Base-by-base conservation (phyloP, 92 coral and sea anemone species). In the Ricordea florida region DNA sequence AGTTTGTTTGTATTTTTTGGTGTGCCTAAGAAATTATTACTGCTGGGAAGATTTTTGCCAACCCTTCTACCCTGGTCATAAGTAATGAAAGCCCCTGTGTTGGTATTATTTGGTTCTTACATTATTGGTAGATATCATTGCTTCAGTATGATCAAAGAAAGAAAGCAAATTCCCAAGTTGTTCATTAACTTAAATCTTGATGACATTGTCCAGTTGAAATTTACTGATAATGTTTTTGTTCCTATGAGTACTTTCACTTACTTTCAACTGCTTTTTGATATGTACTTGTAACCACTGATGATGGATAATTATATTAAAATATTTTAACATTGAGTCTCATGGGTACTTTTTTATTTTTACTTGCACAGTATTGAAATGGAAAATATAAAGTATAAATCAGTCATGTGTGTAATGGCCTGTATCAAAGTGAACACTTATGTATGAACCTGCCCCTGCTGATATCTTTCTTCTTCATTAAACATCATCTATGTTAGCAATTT, bases 141-240 rank as follows among this genome's bases (percentile, higher is more conserved):
- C n/a, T n/a, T n/a, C n/a, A n/a, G n/a, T n/a, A n/a, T n/a, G n/a
- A n/a, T n/a, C n/a, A n/a, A n/a, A n/a, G n/a, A n/a, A n/a, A n/a
- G n/a, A n/a, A 57, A 57, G 41, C 64, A 10, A 57, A 57, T 57
- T 57, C 64, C 42, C 64, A 57, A 57, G 25, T 57, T 57, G 64
- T 57, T 57, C 41, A 29, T n/a, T n/a, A n/a, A n/a, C n/a, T n/a
- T n/a, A n/a, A n/a, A n/a, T n/a, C n/a, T n/a, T n/a, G n/a, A 57
- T 57, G 35, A 57, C 20, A 43, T 57, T 38, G 35, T 57, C 38
- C 30, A 57, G 63, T 57, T 57, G 63, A 57, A 57, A 57, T 57
- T 57, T 57, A 57, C 40, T 28, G 30, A 57, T 57, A 38, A 38
- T n/a, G n/a, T n/a, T n/a, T n/a, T n/a, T n/a, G n/a, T n/a, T n/a